phyloP scores from a whole-genome alignment of 2,797 vertebrate species.

The Myripristis murdjan region DNA sequence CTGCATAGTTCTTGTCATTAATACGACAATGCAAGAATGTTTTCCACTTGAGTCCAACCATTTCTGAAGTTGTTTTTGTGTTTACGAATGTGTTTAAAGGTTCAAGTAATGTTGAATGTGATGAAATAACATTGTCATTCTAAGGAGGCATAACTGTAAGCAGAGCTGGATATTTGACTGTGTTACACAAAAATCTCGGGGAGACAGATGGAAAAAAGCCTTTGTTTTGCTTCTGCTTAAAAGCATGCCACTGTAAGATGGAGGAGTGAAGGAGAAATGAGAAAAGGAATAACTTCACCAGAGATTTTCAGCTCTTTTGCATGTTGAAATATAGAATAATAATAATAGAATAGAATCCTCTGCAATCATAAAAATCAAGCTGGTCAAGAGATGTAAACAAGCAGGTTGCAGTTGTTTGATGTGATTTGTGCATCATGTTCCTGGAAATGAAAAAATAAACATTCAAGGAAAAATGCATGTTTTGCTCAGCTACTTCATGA shows the following conservation, averaged over 20 bases:
- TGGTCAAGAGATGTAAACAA: slow-evolving; percentile 1
- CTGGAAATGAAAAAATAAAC: slow-evolving; percentile 36
- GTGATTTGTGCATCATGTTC: slow-evolving; percentile 27
- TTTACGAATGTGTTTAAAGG: not conserved
- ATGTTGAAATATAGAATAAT: slow-evolving; percentile 1
- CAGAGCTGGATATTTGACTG: no score
- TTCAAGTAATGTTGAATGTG: not conserved
- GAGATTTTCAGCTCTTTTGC: not conserved
- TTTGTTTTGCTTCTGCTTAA: no score
- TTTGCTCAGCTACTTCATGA: slow-evolving; percentile 59
- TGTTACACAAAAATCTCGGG: no score
- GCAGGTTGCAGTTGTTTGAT: not conserved
- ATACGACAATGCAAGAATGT: not conserved
- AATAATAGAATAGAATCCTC: no score
- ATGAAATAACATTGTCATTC: not conserved
- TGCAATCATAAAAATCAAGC: not conserved
- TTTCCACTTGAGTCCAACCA: not conserved
- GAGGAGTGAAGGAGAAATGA: no score
- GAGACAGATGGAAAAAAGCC: no score
- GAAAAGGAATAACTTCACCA: no score
- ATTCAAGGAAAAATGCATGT: slow-evolving; percentile 34
- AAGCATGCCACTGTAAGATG: no score
- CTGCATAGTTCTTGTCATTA: not conserved
- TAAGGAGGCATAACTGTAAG: no score
- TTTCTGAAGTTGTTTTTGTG: not conserved